Evolutionary conservation across 2,797 vertebrate genomes (phyloP), one percentile per base, ranked within the genome.

Genomic region (Phoeniculus purpureus): DNA sequence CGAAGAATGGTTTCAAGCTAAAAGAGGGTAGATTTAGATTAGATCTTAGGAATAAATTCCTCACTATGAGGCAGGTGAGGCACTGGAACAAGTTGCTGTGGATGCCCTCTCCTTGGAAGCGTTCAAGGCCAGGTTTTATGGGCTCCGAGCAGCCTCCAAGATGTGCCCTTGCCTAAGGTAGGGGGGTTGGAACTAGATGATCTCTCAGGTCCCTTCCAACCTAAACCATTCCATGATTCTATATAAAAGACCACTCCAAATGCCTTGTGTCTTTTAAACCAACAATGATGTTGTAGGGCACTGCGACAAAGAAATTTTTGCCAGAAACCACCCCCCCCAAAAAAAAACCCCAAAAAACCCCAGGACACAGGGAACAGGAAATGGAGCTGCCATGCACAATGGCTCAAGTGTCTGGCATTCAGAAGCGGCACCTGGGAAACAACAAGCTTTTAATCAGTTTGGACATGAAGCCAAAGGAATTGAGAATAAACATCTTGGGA

Each of bases 301-400:
- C 34, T 81, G 55, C 52, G 56, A 95, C 86, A 92, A 95, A 92
- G 51, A 84, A 71, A 85, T 23, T 51, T 91, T 64, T 91, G 87
- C 55, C 92, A 93, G 90, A n/a, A 91, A 85, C 88, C 94, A 71
- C 59, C 67, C 37, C 37, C 12, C 26, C 47, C 17, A 27, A 64
- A 25, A 64, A 47, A 78, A 85, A 79, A 59, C 7, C 13, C 64
- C 83, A 72, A 37, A 67, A 73, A 93, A 93, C 59, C 22, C 18
- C 26, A 72, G 64, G 23, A 13, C 40, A 34, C 19, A 40, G 32
- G 32, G 51, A 80, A 87, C 40, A 82, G 32, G 90, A 87, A 82
- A 88, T 54, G 7, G 76, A 95, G 31, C 45, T 82, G 47, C 72
- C 5, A 4, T 45, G 83, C 75, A 80, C 48, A 82, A 52, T 67